Conservation (phyloP, 2,113 vertebrate species). For the Vimba vimba region DNA sequence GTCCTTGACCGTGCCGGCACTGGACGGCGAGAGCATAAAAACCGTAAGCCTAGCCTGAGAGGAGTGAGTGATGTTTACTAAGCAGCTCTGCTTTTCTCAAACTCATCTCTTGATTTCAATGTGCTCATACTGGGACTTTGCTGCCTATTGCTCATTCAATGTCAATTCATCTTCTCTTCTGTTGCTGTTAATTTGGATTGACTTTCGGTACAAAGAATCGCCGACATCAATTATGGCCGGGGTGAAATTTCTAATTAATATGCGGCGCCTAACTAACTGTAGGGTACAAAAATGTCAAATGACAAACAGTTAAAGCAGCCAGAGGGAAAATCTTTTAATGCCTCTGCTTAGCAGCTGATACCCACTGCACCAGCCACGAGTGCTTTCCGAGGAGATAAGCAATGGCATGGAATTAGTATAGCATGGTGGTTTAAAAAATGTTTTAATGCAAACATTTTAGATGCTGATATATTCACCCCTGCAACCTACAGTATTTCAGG, state of each 20-base stretch:
- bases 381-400: constrained; percentile 2
- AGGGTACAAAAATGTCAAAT: constrained; percentile 15
- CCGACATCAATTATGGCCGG: constrained; percentile 69
- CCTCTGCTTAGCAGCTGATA: constrained; percentile 10
- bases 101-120: constrained; percentile 46
- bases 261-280: constrained; percentile 68
- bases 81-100: constrained; percentile 28
- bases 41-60: constrained; percentile 5
- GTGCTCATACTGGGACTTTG: background rate
- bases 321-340: constrained; percentile 41
- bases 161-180: constrained; percentile 53
- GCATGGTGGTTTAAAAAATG: background rate
- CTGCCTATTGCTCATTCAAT: constrained; percentile 42
- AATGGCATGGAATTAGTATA: background rate
- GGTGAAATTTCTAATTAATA: constrained; percentile 70
- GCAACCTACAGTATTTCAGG: background rate
- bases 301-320: constrained; percentile 19
- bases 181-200: constrained; percentile 69
- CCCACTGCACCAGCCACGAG: constrained; percentile 1
- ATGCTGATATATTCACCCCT: constrained; percentile 1
- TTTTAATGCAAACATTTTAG: background rate
- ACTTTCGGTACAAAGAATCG: constrained; percentile 75
- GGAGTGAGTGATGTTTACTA: constrained; percentile 33
- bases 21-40: background rate
- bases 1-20: background rate